These are phyloP conservation scores for Acanthosepion esculentum DNA, from an alignment of 2,888 invertebrate species.

Conservation along the genomic window DNA sequence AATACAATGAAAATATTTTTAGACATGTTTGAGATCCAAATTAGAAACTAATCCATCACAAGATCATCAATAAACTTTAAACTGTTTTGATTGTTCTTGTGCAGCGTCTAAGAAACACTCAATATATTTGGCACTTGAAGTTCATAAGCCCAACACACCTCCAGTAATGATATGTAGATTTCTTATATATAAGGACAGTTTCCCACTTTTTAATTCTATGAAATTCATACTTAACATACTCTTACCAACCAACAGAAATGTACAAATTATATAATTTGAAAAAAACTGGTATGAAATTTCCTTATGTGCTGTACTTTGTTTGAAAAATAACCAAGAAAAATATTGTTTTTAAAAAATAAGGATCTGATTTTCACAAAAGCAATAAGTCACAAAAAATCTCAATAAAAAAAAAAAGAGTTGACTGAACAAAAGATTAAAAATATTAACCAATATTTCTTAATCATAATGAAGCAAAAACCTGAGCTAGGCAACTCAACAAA, in stretches of 20 bases:
- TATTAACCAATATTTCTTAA: neutral
- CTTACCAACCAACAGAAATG: neutral
- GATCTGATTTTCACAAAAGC: neutral
- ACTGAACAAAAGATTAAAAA: neutral
- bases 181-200: neutral
- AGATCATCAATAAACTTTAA: neutral
- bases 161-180: neutral
- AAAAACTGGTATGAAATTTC: no score
- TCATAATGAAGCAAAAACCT: neutral
- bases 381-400: neutral
- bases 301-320: neutral
- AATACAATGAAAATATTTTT: no score
- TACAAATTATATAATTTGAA: no score
- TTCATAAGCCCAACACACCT: neutral
- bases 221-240: neutral
- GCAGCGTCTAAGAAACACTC: neutral
- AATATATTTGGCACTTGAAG: neutral
- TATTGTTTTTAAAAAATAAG: neutral
- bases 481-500: neutral
- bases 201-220: neutral
- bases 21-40: no score
- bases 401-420: neutral
- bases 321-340: neutral
- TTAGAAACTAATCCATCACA: neutral
- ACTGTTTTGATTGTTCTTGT: neutral